Conservation (phyloP, 2,797 vertebrate species). For the Leptodactylus fallax region DNA sequence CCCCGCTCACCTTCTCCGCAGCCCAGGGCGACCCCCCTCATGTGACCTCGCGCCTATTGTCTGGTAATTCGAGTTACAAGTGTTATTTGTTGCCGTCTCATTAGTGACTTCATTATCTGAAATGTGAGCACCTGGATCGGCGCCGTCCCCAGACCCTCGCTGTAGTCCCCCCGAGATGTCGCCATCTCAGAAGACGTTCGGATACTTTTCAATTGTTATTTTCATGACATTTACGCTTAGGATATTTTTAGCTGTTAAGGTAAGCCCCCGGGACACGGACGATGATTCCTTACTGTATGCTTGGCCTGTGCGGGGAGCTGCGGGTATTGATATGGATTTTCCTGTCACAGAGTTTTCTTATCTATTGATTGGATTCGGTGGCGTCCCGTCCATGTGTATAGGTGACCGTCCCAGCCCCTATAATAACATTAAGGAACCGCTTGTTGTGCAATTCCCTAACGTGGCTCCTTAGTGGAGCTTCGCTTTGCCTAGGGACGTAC, state of each 20-base stretch:
- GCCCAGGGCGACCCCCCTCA: neutral
- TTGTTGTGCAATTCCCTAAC: neutral
- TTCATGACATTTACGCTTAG: neutral
- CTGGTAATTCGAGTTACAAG: neutral
- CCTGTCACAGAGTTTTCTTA: no score
- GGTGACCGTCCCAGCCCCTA: no score
- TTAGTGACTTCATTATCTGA: slow-evolving; percentile 42
- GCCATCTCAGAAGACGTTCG: neutral
- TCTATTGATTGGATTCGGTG: no score
- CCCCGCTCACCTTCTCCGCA: neutral
- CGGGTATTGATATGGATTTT: neutral
- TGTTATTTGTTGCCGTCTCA: slow-evolving; percentile 28
- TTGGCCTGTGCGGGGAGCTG: neutral
- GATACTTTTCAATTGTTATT: slow-evolving; percentile 31
- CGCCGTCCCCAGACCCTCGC: neutral
- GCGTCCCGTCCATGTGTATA: no score
- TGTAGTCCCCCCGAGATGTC: neutral
- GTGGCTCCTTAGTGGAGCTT: neutral
- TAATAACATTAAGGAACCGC: neutral
- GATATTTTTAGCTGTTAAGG: slow-evolving; percentile 29
- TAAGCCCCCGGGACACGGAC: slow-evolving; percentile 18
- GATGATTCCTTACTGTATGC: slow-evolving; percentile 3
- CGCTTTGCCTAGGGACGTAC: neutral
- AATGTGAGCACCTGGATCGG: slow-evolving; percentile 35
- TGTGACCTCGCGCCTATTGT: neutral